Evolutionary conservation across 2,888 invertebrate genomes (phyloP).

Genomic region (Octodonta nipae): DNA sequence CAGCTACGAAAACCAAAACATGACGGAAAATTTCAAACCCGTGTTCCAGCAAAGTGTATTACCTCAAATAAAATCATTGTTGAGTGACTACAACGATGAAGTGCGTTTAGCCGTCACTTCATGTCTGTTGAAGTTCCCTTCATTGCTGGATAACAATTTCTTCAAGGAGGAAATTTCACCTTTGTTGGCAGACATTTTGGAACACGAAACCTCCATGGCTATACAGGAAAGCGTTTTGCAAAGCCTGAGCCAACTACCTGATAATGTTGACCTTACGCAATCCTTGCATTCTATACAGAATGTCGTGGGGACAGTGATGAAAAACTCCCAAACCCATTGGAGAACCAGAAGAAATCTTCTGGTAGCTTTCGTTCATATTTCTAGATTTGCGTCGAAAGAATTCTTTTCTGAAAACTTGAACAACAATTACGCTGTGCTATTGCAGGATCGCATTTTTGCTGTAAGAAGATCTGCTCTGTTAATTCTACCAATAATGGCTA

Average conservation of each 20-base stretch:
- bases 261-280: conserved; percentile 23
- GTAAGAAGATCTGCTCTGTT: conserved; percentile 28
- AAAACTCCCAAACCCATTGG: conserved; percentile 28
- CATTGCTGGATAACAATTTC: conserved; percentile 21
- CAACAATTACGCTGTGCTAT: conserved; percentile 25
- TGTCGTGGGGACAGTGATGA: conserved; percentile 25
- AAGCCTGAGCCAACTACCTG: conserved; percentile 26
- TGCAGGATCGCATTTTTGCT: conserved; percentile 28
- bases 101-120: conserved; percentile 25
- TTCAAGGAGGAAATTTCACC: conserved; percentile 27
- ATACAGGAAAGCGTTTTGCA: conserved; percentile 28
- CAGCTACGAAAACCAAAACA: conserved; percentile 17
- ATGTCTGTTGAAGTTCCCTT: conserved; percentile 23
- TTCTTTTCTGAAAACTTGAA: conserved; percentile 28
- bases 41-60: conserved; percentile 24
- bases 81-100: conserved; percentile 21
- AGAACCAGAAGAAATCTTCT: conserved; percentile 28
- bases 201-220: conserved; percentile 22
- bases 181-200: conserved; percentile 24
- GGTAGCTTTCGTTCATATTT: conserved; percentile 26
- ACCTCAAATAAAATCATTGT: conserved; percentile 21
- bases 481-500: conserved; percentile 28
- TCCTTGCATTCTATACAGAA: conserved; percentile 22
- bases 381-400: conserved; percentile 22
- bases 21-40: conserved; percentile 22